Conservation (phyloP, 1,140 invertebrate genomes). For the Drosophila simulans region DNA sequence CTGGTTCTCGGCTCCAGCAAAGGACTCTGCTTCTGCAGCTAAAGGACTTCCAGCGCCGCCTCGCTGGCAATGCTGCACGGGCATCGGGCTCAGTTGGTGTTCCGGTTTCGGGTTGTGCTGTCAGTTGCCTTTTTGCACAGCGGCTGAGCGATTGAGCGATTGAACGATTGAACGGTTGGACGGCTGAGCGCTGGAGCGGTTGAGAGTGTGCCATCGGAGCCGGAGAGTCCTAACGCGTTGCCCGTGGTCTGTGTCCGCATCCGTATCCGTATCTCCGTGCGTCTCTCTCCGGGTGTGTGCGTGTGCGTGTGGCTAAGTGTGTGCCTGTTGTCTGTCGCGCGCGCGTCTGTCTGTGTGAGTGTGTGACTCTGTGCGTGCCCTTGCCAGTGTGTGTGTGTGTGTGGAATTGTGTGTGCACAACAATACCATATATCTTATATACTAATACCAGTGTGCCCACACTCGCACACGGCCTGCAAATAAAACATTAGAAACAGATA, state of each 20-base stretch:
- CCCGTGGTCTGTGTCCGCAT: constrained; percentile 48
- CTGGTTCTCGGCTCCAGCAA: constrained; percentile 34
- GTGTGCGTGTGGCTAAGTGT: constrained; percentile 19
- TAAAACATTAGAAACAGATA: constrained; percentile 23
- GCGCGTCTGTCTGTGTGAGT: constrained; percentile 62
- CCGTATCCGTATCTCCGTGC: constrained; percentile 24
- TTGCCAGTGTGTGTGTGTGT: constrained; percentile 44
- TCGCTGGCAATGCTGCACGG: constrained; percentile 67
- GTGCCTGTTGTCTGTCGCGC: constrained; percentile 68
- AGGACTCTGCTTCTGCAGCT: constrained; percentile 36
- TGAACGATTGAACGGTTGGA: constrained; percentile 28
- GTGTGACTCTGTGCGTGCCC: constrained; percentile 58
- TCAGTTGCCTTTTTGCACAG: constrained; percentile 84
- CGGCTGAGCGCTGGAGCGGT: constrained; percentile 16
- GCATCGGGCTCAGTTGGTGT: constrained; percentile 84
- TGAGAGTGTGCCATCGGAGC: constrained; percentile 41
- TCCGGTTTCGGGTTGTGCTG: constrained; percentile 85
- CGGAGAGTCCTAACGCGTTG: constrained; percentile 57
- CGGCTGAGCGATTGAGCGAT: constrained; percentile 40
- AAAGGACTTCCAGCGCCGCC: constrained; percentile 69
- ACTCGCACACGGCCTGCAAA: constrained; percentile 37
- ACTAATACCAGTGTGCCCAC: constrained; percentile 41
- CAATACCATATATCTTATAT: constrained; percentile 49
- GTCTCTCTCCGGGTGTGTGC: constrained; percentile 38
- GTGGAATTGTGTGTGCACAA: constrained; percentile 37